A percentile compares a stretch with the other conserved stretches of the same genome.
These are phyloP conservation scores for Nomada fabriciana DNA, from an alignment of 2,888 invertebrate species.

Conservation along the genomic window DNA sequence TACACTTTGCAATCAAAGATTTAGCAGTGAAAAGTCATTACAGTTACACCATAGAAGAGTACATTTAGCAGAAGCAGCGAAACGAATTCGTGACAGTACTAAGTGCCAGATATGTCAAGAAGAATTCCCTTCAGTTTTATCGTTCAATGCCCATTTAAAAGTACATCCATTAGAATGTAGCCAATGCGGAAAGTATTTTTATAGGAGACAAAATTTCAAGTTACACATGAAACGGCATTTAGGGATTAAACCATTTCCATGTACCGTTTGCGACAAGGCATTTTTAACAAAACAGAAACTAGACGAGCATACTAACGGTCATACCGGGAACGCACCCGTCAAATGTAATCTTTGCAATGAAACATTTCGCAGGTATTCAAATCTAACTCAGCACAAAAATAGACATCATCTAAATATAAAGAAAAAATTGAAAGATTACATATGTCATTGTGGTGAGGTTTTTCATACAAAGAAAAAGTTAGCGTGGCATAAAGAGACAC, in stretches of 20 bases:
- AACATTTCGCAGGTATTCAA: slow-evolving; percentile 93
- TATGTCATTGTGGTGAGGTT: slow-evolving; percentile 92
- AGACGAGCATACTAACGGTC: slow-evolving; percentile 92
- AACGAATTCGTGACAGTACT: slow-evolving; percentile 81
- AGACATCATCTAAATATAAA: slow-evolving; percentile 91
- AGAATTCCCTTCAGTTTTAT: slow-evolving; percentile 88
- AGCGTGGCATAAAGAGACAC: slow-evolving; percentile 94
- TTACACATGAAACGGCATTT: slow-evolving; percentile 92
- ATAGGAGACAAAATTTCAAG: slow-evolving; percentile 90
- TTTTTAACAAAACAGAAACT: slow-evolving; percentile 93
- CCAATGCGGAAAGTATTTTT: slow-evolving; percentile 92
- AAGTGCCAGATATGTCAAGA: slow-evolving; percentile 88
- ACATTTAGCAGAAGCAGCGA: slow-evolving; percentile 78
- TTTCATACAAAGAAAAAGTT: slow-evolving; percentile 94
- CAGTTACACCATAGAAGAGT: slow-evolving; percentile 81
- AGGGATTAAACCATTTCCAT: slow-evolving; percentile 90
- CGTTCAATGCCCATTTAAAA: slow-evolving; percentile 90
- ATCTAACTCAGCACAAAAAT: slow-evolving; percentile 93
- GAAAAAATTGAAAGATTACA: slow-evolving; percentile 89
- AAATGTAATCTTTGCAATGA: slow-evolving; percentile 93
- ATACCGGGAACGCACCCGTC: slow-evolving; percentile 92
- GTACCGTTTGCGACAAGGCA: slow-evolving; percentile 92
- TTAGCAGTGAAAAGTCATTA: slow-evolving; percentile 79
- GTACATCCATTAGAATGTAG: slow-evolving; percentile 93
- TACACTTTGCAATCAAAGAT: slow-evolving; percentile 80